Evolutionary conservation across 2,888 invertebrate species (phyloP).

Genomic region (Eremobia ochroleuca): DNA sequence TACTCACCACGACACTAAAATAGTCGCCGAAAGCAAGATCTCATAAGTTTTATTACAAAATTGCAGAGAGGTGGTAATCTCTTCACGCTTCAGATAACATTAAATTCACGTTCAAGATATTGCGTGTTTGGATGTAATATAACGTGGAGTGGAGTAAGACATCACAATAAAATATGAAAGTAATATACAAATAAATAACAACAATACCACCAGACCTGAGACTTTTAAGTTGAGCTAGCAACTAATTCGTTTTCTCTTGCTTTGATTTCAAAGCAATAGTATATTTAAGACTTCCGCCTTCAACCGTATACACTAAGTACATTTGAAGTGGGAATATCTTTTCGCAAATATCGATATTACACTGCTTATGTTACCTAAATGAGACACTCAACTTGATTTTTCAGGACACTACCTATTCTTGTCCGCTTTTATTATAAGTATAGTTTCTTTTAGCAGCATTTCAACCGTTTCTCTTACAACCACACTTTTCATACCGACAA

Average conservation of each 20-base stretch:
- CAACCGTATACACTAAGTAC: not conserved
- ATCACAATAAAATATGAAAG: slow-evolving; percentile 31
- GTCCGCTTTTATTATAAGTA: not conserved
- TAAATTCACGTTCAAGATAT: slow-evolving; percentile 32
- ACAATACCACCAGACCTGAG: not conserved
- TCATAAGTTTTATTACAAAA: slow-evolving; percentile 35
- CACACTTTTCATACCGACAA: not conserved
- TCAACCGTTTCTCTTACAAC: not conserved
- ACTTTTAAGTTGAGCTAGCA: not conserved
- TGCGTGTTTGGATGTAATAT: slow-evolving; percentile 42
- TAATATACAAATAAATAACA: slow-evolving; percentile 8
- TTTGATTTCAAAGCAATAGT: not conserved
- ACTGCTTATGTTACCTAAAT: not conserved
- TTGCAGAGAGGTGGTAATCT: slow-evolving; percentile 16
- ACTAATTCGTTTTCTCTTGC: not conserved
- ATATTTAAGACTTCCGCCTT: not conserved
- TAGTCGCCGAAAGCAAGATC: slow-evolving; percentile 9
- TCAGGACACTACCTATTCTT: not conserved
- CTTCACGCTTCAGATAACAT: slow-evolving; percentile 40
- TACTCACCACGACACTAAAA: slow-evolving; percentile 1
- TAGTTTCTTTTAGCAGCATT: not conserved
- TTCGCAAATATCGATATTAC: not conserved
- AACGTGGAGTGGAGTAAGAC: slow-evolving; percentile 12
- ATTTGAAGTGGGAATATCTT: not conserved
- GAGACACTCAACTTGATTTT: not conserved